Conservation (phyloP, 2,113 vertebrate genomes). For the Ranitomeya imitator region DNA sequence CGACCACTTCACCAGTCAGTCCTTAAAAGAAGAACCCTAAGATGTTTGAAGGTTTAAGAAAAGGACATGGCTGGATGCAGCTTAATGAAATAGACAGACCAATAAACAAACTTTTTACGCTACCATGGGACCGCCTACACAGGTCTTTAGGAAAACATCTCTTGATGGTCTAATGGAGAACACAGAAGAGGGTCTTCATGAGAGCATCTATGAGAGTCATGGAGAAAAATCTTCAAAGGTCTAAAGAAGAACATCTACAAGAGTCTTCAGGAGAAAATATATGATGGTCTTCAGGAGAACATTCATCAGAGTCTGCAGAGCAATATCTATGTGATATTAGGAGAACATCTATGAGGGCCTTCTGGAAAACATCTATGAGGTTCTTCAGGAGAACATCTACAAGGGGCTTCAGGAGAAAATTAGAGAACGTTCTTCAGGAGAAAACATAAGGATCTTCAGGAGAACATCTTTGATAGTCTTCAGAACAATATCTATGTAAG, state of each 20-base stretch:
- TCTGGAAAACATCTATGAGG: not conserved
- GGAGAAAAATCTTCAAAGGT: not conserved
- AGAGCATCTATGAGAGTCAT: not conserved
- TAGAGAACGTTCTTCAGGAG: not conserved
- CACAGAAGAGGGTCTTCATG: too few relatives aligned
- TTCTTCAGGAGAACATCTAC: too few relatives aligned
- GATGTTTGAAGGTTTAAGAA: too few relatives aligned
- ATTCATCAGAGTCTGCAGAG: not conserved
- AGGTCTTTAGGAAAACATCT: too few relatives aligned
- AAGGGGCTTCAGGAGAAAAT: not conserved
- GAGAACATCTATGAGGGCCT: not conserved
- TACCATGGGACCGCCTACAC: too few relatives aligned
- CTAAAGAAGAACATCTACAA: not conserved
- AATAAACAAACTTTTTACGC: too few relatives aligned
- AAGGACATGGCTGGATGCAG: not conserved
- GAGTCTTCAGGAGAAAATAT: not conserved
- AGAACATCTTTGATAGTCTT: not conserved
- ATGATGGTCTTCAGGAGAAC: not conserved
- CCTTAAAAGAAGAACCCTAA: not conserved
- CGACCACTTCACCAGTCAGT: not conserved
- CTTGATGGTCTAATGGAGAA: too few relatives aligned
- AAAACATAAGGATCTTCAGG: not conserved
- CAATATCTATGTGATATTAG: not conserved
- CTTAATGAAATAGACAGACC: too few relatives aligned
- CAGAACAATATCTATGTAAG: not conserved